Conservation (phyloP, 2,113 vertebrate genomes). For the Lasiurus borealis region DNA sequence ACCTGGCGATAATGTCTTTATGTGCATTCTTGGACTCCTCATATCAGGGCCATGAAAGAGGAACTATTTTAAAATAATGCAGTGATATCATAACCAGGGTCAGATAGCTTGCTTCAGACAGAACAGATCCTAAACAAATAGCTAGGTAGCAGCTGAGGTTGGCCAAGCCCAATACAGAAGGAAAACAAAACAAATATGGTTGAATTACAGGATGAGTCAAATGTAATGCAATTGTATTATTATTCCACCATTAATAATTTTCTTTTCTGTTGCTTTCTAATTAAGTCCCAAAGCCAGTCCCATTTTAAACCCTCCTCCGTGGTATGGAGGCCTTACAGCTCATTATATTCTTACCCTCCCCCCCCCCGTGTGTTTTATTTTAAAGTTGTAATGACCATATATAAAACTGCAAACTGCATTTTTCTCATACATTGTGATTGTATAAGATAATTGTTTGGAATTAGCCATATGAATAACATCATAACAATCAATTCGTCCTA, state of each 20-base stretch:
- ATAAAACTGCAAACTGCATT: background rate
- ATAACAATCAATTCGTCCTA: background rate
- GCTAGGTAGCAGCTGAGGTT: background rate
- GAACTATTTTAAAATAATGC: background rate
- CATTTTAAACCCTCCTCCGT: background rate
- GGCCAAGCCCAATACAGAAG: background rate
- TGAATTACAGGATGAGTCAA: background rate
- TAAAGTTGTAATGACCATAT: conserved; percentile 33
- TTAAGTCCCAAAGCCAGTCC: conserved; percentile 47
- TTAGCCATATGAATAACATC: conserved; percentile 64
- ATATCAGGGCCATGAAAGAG: background rate
- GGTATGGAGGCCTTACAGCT: background rate
- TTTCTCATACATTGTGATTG: conserved; percentile 66
- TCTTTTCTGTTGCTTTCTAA: conserved; percentile 54
- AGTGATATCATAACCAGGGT: conserved; percentile 16
- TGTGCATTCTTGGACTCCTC: background rate
- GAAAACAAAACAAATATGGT: background rate
- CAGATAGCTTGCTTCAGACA: background rate
- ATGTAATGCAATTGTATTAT: background rate
- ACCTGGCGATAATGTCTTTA: conserved; percentile 16
- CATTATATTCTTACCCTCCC: background rate
- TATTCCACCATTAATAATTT: conserved; percentile 65
- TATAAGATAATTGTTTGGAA: conserved; percentile 63
- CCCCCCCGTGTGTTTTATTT: background rate
- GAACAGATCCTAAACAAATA: background rate